Evolutionary conservation across 2,797 vertebrate species (phyloP).

Genomic region (Parauchenoglanis ngamensis): DNA sequence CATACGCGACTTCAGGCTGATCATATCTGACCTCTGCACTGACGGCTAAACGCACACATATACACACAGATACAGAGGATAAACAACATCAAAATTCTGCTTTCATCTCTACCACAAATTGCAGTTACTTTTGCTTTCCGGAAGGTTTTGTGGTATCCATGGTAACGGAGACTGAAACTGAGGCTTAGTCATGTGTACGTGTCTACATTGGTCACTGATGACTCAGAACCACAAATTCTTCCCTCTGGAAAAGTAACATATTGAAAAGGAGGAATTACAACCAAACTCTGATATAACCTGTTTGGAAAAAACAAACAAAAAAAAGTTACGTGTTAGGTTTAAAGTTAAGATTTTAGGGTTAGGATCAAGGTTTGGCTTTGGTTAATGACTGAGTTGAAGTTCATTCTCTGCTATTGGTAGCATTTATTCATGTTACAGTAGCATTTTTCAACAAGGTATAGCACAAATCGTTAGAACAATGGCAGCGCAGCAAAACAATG

Average conservation of each 20-base stretch:
- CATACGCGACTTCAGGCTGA: slow-evolving; percentile 94
- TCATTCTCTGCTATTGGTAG: too few relatives aligned
- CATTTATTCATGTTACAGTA: too few relatives aligned
- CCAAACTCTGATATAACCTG: not conserved
- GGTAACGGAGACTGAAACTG: not conserved
- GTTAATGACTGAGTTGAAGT: too few relatives aligned
- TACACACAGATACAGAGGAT: slow-evolving; percentile 36
- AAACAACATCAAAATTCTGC: not conserved
- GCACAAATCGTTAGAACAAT: too few relatives aligned
- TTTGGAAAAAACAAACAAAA: not conserved
- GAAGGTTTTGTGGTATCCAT: not conserved
- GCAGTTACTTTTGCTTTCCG: not conserved
- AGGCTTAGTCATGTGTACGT: not conserved
- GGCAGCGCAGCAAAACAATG: too few relatives aligned
- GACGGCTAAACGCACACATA: slow-evolving; percentile 72
- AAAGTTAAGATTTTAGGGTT: too few relatives aligned
- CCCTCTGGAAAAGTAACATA: not conserved
- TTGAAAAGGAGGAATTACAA: not conserved
- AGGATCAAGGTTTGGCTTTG: too few relatives aligned
- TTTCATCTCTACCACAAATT: not conserved
- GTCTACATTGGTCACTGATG: not conserved
- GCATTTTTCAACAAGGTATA: too few relatives aligned
- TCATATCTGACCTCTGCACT: slow-evolving; percentile 93
- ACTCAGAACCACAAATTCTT: not conserved
- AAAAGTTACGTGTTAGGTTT: too few relatives aligned